Evolutionary conservation across 2,888 invertebrate genomes (phyloP).

Genomic region (Plagodis pulveraria): DNA sequence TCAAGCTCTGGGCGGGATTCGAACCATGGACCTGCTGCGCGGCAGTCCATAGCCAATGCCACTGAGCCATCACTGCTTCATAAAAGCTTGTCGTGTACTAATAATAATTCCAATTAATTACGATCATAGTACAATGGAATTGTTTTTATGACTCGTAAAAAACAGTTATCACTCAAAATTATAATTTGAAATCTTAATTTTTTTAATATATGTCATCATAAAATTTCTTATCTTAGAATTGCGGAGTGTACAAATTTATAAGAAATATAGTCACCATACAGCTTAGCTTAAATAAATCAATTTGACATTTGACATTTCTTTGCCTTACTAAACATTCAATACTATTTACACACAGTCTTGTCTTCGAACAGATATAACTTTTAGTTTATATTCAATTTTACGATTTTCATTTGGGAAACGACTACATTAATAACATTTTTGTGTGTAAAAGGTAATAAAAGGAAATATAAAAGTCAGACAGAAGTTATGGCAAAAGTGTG

Average conservation of each 20-base stretch:
- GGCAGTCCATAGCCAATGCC: no score
- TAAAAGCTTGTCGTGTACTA: no score
- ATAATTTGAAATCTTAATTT: no score
- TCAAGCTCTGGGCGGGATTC: no score
- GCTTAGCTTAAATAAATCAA: slow-evolving; percentile 1
- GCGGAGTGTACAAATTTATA: background rate
- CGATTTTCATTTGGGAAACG: background rate
- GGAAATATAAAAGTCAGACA: slow-evolving; percentile 1
- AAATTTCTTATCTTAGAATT: no score
- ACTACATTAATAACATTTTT: background rate
- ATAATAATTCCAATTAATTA: no score
- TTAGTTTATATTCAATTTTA: slow-evolving; percentile 1
- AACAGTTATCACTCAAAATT: no score
- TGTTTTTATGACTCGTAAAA: no score
- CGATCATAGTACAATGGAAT: no score
- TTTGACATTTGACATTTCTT: background rate
- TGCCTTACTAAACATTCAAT: background rate
- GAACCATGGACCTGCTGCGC: no score
- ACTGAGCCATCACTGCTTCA: no score
- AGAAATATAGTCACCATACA: background rate
- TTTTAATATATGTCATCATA: background rate
- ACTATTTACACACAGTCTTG: background rate
- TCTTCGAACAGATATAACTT: background rate
- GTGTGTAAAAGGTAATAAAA: background rate
- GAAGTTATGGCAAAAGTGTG: slow-evolving; percentile 6